phyloP scores from a whole-genome alignment of 2,113 vertebrate genomes.

The Grammomys dolichurus region DNA sequence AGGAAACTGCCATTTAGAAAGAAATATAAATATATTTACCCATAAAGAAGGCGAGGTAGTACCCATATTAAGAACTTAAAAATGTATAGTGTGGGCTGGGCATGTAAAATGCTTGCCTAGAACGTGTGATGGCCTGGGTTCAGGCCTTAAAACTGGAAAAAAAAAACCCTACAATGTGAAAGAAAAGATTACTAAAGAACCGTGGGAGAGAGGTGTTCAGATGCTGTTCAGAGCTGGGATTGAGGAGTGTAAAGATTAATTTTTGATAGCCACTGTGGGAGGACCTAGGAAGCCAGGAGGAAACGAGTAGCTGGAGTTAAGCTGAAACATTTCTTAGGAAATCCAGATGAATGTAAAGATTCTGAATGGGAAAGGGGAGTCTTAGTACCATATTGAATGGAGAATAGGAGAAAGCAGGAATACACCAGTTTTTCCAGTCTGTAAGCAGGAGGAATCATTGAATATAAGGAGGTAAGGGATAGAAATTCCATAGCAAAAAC shows the following conservation, averaged over 20 bases:
- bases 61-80: constrained; percentile 3
- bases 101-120: background rate
- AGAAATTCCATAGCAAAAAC: constrained; percentile 60
- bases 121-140: background rate
- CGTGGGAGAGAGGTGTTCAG: constrained; percentile 7
- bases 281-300: background rate
- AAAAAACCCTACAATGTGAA: background rate
- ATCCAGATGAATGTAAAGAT: constrained; percentile 48
- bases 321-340: constrained; percentile 56
- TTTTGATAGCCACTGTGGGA: background rate
- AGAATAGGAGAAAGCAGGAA: constrained; percentile 64
- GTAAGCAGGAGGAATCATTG: constrained; percentile 45
- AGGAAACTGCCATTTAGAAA: constrained; percentile 49
- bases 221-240: constrained; percentile 31
- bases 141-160: background rate
- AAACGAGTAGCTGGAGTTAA: constrained; percentile 25
- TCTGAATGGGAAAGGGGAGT: constrained; percentile 19
- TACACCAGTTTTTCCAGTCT: constrained; percentile 58
- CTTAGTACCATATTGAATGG: constrained; percentile 33
- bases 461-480: constrained; percentile 46
- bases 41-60: constrained; percentile 39
- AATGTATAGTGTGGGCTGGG: background rate
- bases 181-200: constrained; percentile 36
- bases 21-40: constrained; percentile 52
- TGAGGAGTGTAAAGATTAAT: constrained; percentile 16